These are phyloP conservation scores for Crotalus adamanteus DNA, from an alignment of 2,797 vertebrate species.

Conservation along the genomic window DNA sequence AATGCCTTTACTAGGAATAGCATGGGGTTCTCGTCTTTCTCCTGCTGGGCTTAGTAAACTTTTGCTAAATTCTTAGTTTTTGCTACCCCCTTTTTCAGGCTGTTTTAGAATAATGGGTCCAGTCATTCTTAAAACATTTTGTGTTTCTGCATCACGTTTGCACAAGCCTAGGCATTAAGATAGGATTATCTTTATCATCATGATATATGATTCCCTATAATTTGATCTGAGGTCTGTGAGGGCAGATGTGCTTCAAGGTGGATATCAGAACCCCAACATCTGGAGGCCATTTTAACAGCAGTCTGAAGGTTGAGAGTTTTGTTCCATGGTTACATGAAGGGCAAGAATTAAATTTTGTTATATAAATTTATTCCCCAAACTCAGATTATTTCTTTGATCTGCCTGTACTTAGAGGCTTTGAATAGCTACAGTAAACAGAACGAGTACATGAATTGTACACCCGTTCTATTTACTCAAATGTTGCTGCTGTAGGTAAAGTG, in stretches of 20 bases:
- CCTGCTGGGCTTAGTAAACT: too few relatives aligned
- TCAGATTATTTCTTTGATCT: background rate
- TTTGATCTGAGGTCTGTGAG: slow-evolving; percentile 42
- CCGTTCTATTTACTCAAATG: background rate
- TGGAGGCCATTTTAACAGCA: slow-evolving; percentile 36
- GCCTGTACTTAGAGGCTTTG: background rate
- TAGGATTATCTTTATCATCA: slow-evolving; percentile 69
- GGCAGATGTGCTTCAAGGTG: slow-evolving; percentile 40
- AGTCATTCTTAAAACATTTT: too few relatives aligned
- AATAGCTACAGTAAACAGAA: slow-evolving; percentile 2
- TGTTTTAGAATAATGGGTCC: too few relatives aligned
- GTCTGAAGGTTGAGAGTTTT: slow-evolving; percentile 46
- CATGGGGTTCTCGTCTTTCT: too few relatives aligned
- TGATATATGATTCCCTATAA: slow-evolving; percentile 63
- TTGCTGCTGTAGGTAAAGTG: slow-evolving; percentile 48
- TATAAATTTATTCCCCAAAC: slow-evolving; percentile 43
- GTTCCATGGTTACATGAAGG: slow-evolving; percentile 45
- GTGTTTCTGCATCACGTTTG: too few relatives aligned
- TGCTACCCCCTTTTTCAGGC: too few relatives aligned
- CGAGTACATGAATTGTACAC: background rate
- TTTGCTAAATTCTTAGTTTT: too few relatives aligned
- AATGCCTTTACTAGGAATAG: too few relatives aligned
- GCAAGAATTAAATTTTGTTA: slow-evolving; percentile 64
- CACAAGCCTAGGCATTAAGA: background rate
- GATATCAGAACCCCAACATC: slow-evolving; percentile 39